Percentiles rank a stretch among this genome's conserved stretches.
Conservation (phyloP, 2,888 invertebrate species). For the Stenolophus ochropezus region DNA sequence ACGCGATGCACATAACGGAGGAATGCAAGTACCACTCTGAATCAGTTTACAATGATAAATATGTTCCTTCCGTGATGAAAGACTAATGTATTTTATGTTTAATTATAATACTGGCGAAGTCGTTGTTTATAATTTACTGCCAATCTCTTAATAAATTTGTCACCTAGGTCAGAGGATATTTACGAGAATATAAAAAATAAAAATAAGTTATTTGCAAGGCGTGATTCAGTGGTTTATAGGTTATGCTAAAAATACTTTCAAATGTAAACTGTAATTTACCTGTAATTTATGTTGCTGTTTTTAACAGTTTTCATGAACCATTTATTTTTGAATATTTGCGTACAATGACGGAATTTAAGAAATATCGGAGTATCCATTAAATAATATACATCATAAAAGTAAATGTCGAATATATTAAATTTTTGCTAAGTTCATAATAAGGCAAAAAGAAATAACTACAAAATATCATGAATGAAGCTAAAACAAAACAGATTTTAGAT, state of each 20-base stretch:
- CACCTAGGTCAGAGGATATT: slow-evolving; percentile 11
- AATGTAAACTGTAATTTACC: neutral
- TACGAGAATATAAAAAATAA: slow-evolving; percentile 12
- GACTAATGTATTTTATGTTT: neutral
- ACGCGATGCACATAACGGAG: neutral
- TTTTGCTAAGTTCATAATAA: neutral
- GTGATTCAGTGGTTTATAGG: slow-evolving; percentile 4
- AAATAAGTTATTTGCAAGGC: neutral
- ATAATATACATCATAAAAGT: no score
- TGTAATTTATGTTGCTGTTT: neutral
- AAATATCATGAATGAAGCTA: no score
- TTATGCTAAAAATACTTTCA: slow-evolving; percentile 4
- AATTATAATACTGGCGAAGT: neutral
- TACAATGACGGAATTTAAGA: neutral
- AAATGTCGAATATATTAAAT: no score
- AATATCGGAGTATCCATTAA: no score
- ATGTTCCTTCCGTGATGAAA: neutral
- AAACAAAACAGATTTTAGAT: no score
- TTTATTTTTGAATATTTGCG: neutral
- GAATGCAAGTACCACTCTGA: neutral
- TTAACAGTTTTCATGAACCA: neutral
- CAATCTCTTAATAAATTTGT: slow-evolving; percentile 19
- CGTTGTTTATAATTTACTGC: slow-evolving; percentile 1
- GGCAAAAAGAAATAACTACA: no score
- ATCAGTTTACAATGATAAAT: neutral